phyloP scores from a whole-genome alignment of 2,113 vertebrate genomes.

The Erythrolamprus reginae region DNA sequence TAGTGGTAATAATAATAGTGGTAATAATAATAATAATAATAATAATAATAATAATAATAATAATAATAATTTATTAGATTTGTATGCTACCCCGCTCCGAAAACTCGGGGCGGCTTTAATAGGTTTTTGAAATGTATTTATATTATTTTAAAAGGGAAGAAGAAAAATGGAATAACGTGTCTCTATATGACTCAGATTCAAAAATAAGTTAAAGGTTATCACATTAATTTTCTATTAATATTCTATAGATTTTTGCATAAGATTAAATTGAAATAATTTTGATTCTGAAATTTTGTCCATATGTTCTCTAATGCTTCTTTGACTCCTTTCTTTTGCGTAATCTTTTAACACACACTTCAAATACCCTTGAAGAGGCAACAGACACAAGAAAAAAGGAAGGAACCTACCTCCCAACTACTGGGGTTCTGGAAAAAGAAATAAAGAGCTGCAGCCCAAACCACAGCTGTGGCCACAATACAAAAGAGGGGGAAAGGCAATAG shows the following conservation, averaged over 20 bases:
- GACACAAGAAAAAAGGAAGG: background rate
- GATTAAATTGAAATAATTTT: background rate
- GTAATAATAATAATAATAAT: too few species aligned
- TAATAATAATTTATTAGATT: too few species aligned
- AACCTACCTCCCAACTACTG: constrained; percentile 80
- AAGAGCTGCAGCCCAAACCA: constrained; percentile 72
- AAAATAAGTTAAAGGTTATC: background rate
- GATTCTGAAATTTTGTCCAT: background rate
- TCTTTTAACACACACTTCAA: background rate
- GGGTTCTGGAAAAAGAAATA: constrained; percentile 83
- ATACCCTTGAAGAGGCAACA: background rate
- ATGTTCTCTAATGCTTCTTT: background rate
- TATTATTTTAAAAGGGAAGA: background rate
- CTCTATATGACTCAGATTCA: background rate
- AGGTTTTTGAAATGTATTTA: background rate
- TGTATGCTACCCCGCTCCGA: too few species aligned
- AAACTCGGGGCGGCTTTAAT: too few species aligned
- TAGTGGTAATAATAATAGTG: too few species aligned
- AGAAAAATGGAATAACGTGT: background rate
- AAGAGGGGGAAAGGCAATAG: constrained; percentile 68
- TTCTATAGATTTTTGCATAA: background rate
- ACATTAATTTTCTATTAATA: background rate
- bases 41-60: too few species aligned
- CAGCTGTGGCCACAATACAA: constrained; percentile 71
- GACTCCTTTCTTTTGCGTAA: background rate